Base-by-base conservation (phyloP, 2,113 vertebrate genomes). In the Clupea harengus region DNA sequence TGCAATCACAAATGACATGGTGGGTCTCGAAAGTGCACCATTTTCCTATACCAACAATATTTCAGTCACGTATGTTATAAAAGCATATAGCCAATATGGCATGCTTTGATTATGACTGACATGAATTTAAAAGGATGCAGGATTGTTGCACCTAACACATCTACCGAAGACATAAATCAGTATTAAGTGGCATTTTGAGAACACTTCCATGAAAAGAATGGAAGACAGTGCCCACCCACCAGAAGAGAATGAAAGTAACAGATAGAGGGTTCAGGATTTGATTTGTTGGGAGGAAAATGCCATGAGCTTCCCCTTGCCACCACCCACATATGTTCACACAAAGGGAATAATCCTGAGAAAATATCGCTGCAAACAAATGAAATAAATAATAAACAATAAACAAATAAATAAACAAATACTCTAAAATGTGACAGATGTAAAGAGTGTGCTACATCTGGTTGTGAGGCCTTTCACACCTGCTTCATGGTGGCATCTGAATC, bases 81-180 rank as follows among this genome's bases (percentile, higher is more conserved):
- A 78, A 17, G 72, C 15, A 15, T 13, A 39, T 1, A 39, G 17
- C 28, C 25, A 78, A 39, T 17, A 44, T 78, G 72, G 72, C 39
- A 11, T 78, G 72, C 72, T 78, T 32, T 28, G 72, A 78, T 78
- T 39, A 78, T 78, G 72, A 78, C 28, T 78, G 72, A 78, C 72
- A 18, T 78, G 25, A 32, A 39, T 39, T 78, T 39, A 32, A 78
- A 78, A 78, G 72, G 18, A 11, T 32, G 72, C 72, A 78, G 11
- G 9, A 44, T 10, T 78, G 28, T 78, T 78, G 72, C 28, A 44
- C 28, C 72, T 6, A 18, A 78, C 72, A 78, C 72, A 2, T 18
- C 72, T 32, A 32, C 72, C 11, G 15, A 78, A 78, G 72, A 3
- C 28, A 78, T 78, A 39, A 44, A 78, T 78, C 72, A 78, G 72